A percentile compares a stretch with the other conserved stretches of the same genome.
These are phyloP conservation scores for Myoxocephalus aenaeus DNA, from an alignment of 2,797 vertebrate genomes.

Conservation along the genomic window DNA sequence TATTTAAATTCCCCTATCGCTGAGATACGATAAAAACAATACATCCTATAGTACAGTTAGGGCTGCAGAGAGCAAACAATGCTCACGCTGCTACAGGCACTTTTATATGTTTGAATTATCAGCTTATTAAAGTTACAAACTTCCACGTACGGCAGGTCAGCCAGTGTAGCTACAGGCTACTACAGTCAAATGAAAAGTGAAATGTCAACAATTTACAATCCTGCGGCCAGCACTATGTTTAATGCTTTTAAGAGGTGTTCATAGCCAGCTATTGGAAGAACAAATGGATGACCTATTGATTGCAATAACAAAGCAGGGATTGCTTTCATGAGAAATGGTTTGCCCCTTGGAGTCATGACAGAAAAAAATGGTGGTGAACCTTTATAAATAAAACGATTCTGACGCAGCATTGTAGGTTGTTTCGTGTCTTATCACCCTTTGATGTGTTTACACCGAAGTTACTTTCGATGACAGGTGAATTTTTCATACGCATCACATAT, in stretches of 20 bases:
- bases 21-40: constrained; percentile 24
- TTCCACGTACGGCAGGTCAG: constrained; percentile 69
- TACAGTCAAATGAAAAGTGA: constrained; percentile 76
- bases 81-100: constrained; percentile 51
- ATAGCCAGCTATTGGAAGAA: constrained; percentile 41
- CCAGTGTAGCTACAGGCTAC: constrained; percentile 74
- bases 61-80: constrained; percentile 48
- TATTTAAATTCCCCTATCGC: constrained; percentile 29
- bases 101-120: constrained; percentile 85
- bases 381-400: constrained; percentile 19
- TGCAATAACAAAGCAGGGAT: constrained; percentile 50
- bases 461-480: constrained; percentile 42
- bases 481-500: constrained; percentile 30
- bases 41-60: neutral
- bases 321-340: constrained; percentile 46
- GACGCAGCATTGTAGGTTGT: neutral
- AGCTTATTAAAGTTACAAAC: constrained; percentile 83
- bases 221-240: constrained; percentile 71
- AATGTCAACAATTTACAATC: constrained; percentile 84
- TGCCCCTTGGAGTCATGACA: constrained; percentile 11
- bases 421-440: constrained; percentile 6
- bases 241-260: constrained; percentile 66
- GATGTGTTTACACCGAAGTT: constrained; percentile 30
- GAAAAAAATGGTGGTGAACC: neutral
- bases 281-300: constrained; percentile 56